phyloP scores from a whole-genome alignment of 2,888 invertebrate species.

The Salpingus planirostris region DNA sequence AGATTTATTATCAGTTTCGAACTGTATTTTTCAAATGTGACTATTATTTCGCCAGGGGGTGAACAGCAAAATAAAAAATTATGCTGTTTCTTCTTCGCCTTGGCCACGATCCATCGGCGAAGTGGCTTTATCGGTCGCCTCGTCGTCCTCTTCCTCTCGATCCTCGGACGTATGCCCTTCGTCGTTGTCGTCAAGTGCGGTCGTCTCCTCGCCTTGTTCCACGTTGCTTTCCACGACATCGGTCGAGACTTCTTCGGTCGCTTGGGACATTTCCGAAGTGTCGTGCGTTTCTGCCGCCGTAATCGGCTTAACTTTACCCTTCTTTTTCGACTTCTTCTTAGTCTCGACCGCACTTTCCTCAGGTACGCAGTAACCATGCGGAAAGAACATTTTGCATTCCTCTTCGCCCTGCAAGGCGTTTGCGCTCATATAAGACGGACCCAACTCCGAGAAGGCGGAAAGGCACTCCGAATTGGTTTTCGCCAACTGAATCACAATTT shows the following conservation, averaged over 20 bases:
- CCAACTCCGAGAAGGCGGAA: conserved; percentile 51
- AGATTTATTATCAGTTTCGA: no score
- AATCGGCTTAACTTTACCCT: conserved; percentile 19
- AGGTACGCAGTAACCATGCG: conserved; percentile 51
- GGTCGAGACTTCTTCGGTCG: conserved; percentile 14
- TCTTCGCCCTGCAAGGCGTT: conserved; percentile 54
- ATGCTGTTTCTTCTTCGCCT: neutral
- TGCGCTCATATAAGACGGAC: conserved; percentile 60
- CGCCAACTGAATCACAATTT: conserved; percentile 59
- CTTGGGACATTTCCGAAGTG: conserved; percentile 9
- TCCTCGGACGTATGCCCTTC: conserved; percentile 23
- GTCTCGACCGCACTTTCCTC: conserved; percentile 41
- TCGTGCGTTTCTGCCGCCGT: conserved; percentile 6
- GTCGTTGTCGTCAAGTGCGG: conserved; percentile 23
- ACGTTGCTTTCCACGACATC: conserved; percentile 16
- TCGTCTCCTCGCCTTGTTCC: conserved; percentile 9
- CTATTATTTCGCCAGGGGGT: no score
- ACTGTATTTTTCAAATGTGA: no score
- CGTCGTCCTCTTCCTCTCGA: conserved; percentile 19
- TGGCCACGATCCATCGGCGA: conserved; percentile 43
- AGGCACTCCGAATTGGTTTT: conserved; percentile 56
- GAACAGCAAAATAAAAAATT: no score
- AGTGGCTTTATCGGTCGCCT: conserved; percentile 45
- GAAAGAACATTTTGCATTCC: conserved; percentile 62
- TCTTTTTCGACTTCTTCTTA: conserved; percentile 49